Conservation (phyloP, 2,888 invertebrate genomes). For the Mycalesis mineus region DNA sequence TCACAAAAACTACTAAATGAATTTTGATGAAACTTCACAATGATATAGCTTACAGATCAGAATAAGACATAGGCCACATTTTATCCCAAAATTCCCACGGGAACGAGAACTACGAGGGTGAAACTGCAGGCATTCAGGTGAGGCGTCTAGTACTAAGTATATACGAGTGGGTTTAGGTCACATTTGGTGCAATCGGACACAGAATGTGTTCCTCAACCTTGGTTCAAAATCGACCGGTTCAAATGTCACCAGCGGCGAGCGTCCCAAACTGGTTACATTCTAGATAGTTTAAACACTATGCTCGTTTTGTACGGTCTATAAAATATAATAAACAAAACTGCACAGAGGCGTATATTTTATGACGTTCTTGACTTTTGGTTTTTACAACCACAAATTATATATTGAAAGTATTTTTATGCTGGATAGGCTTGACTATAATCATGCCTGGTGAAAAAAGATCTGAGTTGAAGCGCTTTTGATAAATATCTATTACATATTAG, state of each 20-base stretch:
- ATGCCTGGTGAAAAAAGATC: too few relatives aligned
- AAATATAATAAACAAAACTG: not conserved
- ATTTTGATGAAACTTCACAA: too few relatives aligned
- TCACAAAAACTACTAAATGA: too few relatives aligned
- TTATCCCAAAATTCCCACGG: too few relatives aligned
- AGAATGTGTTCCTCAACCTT: slow-evolving; percentile 37
- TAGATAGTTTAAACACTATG: not conserved
- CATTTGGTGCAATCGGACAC: not conserved
- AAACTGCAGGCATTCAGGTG: too few relatives aligned
- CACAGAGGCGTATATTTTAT: slow-evolving; percentile 3
- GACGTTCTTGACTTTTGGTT: slow-evolving; percentile 1
- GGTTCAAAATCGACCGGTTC: slow-evolving; percentile 37
- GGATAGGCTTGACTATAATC: too few relatives aligned
- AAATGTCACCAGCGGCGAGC: slow-evolving; percentile 39
- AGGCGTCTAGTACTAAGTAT: too few relatives aligned
- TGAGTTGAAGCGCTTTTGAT: too few relatives aligned
- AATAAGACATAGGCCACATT: too few relatives aligned
- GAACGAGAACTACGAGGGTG: too few relatives aligned
- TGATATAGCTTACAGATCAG: too few relatives aligned
- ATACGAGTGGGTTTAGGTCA: not conserved
- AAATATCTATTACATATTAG: too few relatives aligned
- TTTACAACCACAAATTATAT: not conserved
- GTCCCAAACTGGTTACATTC: slow-evolving; percentile 20
- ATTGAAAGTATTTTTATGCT: not conserved
- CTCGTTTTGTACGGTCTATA: slow-evolving; percentile 6